These are phyloP conservation scores for Synanceia verrucosa DNA, from an alignment of 2,797 vertebrate genomes.

Conservation along the genomic window DNA sequence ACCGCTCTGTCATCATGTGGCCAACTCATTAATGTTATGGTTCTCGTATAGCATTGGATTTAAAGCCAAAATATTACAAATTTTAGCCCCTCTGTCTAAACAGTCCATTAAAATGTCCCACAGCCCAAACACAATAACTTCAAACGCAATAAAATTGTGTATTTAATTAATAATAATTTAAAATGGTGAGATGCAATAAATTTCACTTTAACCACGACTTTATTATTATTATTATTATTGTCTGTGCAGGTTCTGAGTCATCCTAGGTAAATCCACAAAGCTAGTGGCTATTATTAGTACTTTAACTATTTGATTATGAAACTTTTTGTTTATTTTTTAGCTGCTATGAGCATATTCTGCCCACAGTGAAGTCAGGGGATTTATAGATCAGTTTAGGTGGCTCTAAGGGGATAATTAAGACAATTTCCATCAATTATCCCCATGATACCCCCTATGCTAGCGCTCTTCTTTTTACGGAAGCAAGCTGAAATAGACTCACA, in stretches of 20 bases:
- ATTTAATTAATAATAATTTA: background rate
- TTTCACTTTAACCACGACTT: too few relatives aligned
- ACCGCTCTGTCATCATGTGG: too few relatives aligned
- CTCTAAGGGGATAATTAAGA: conserved; percentile 24
- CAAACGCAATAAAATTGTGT: background rate
- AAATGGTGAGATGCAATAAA: background rate
- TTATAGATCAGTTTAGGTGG: background rate
- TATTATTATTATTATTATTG: too few relatives aligned
- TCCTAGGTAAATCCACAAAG: too few relatives aligned
- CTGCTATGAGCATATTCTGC: background rate
- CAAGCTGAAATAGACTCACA: background rate
- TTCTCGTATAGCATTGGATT: too few relatives aligned
- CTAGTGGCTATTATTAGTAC: too few relatives aligned
- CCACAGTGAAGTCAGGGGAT: background rate
- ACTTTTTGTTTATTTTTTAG: background rate
- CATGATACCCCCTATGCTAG: conserved; percentile 12
- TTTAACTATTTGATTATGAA: background rate
- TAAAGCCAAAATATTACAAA: too few relatives aligned
- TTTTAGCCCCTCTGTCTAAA: too few relatives aligned
- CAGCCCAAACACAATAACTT: background rate
- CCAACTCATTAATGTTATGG: too few relatives aligned
- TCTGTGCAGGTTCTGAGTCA: too few relatives aligned
- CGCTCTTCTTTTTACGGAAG: conserved; percentile 9
- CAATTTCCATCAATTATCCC: conserved; percentile 16
- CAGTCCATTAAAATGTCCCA: background rate